Evolutionary conservation across 1,140 invertebrate species (phyloP).

Genomic region (Tetramorium alpestre): DNA sequence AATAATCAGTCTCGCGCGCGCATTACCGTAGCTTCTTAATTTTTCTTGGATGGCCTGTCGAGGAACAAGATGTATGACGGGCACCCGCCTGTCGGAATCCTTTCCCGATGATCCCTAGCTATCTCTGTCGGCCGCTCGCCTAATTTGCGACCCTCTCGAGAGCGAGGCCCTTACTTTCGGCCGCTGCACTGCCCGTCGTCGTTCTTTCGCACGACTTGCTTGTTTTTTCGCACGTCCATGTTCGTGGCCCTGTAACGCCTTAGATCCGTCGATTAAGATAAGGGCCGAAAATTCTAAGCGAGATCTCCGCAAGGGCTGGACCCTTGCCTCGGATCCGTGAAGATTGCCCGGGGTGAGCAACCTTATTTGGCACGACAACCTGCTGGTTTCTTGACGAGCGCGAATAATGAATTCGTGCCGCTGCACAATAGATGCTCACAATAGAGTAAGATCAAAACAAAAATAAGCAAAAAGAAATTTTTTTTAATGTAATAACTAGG

Average conservation of each 20-base stretch:
- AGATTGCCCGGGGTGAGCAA: conserved; percentile 64
- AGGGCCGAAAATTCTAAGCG: conserved; percentile 62
- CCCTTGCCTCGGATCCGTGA: conserved; percentile 31
- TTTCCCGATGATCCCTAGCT: conserved; percentile 46
- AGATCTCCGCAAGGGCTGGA: conserved; percentile 67
- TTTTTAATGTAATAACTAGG: not conserved
- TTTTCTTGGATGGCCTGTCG: conserved; percentile 24
- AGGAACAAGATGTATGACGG: conserved; percentile 43
- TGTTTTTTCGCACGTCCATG: conserved; percentile 27
- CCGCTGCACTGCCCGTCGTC: conserved; percentile 9
- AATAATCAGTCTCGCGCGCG: conserved; percentile 11
- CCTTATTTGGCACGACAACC: conserved; percentile 69
- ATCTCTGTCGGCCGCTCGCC: conserved; percentile 36
- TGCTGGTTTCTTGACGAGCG: not conserved
- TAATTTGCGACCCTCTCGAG: conserved; percentile 62
- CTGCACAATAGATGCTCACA: not conserved
- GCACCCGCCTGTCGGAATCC: conserved; percentile 28
- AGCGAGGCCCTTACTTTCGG: conserved; percentile 36
- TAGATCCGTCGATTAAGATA: conserved; percentile 74
- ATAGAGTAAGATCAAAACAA: not conserved
- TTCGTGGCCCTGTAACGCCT: conserved; percentile 39
- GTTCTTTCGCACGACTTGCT: conserved; percentile 21
- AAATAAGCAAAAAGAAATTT: not conserved
- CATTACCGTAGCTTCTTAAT: not conserved
- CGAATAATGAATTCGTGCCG: conserved; percentile 15